A percentile compares a stretch with the other conserved stretches of the same genome.
Conservation (phyloP, 2,888 invertebrate genomes). For the Apodemia mormo region DNA sequence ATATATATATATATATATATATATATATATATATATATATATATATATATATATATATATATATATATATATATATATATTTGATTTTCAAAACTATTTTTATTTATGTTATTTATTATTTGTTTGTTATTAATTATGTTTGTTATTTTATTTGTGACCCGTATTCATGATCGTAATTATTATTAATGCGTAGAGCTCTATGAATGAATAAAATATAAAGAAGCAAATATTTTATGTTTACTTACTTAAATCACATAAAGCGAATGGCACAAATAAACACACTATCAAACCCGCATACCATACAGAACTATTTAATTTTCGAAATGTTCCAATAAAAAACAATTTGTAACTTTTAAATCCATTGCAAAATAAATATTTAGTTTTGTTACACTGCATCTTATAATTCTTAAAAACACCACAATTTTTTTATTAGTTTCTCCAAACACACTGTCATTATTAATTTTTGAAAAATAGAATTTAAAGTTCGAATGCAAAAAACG, state of each 20-base stretch:
- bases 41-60: no score
- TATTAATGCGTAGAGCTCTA: no score
- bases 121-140: no score
- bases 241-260: constrained; percentile 60
- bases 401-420: not conserved
- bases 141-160: no score
- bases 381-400: not conserved
- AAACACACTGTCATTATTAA: not conserved
- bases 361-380: not conserved
- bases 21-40: no score
- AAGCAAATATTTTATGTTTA: no score
- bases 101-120: no score
- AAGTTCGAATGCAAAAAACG: constrained; percentile 49
- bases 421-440: not conserved
- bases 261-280: constrained; percentile 61
- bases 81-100: no score
- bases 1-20: no score
- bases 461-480: not conserved
- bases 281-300: constrained; percentile 66
- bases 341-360: constrained; percentile 16
- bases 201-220: no score
- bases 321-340: constrained; percentile 49
- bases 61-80: no score
- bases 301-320: constrained; percentile 47
- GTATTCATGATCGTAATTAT: no score